Conservation (phyloP, 2,113 vertebrate species). For the Periophthalmodon schlosseri region DNA sequence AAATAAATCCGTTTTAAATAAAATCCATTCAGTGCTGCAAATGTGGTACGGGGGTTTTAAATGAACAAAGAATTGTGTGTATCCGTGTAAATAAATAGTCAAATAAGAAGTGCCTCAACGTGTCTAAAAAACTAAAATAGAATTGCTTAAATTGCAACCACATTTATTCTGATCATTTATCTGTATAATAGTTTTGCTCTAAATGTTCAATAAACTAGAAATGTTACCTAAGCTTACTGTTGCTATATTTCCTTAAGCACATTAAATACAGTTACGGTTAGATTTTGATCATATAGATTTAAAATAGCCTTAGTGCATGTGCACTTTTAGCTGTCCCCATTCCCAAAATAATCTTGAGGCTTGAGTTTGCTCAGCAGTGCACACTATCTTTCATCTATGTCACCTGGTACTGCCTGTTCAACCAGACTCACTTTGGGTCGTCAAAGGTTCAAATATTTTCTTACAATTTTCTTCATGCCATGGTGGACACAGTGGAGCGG, state of each 20-base stretch:
- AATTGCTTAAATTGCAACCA: too few species aligned
- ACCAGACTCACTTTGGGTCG: background rate
- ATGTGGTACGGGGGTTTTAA: background rate
- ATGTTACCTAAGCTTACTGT: too few species aligned
- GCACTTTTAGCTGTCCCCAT: constrained; percentile 19
- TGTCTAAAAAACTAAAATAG: too few species aligned
- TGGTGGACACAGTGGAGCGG: background rate
- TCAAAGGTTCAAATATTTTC: background rate
- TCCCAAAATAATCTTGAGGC: constrained; percentile 65
- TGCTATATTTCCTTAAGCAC: background rate
- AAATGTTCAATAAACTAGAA: too few species aligned
- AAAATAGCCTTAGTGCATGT: constrained; percentile 3
- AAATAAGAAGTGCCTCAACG: too few species aligned
- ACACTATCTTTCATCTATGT: constrained; percentile 16
- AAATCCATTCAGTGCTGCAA: background rate
- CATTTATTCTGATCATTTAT: too few species aligned
- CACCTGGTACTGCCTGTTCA: constrained; percentile 12
- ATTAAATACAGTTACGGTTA: background rate
- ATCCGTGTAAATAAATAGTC: background rate
- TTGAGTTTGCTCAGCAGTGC: constrained; percentile 32
- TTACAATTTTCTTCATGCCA: background rate
- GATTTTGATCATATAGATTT: constrained; percentile 30
- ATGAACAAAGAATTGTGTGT: background rate
- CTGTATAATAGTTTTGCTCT: too few species aligned
- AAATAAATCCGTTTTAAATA: background rate